Conservation (phyloP, 2,797 vertebrate species). For the Enteromius viviparus region DNA sequence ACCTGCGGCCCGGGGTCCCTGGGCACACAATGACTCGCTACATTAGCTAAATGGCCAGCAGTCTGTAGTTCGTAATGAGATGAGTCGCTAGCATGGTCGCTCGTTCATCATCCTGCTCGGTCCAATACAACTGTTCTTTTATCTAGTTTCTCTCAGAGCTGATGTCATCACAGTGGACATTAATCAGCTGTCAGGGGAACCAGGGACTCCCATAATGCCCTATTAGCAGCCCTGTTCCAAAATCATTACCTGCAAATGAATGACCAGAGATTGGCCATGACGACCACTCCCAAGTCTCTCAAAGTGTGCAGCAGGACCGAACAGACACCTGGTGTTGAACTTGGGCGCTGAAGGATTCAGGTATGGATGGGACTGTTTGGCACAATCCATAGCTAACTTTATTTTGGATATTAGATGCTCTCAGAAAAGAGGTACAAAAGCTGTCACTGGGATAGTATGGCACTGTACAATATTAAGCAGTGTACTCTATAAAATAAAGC, state of each 20-base stretch:
- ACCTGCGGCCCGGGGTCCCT: constrained; percentile 85
- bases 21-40: constrained; percentile 89
- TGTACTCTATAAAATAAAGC: not conserved
- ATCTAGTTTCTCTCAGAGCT: constrained; percentile 90
- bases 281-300: constrained; percentile 69
- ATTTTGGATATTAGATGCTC: not conserved
- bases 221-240: constrained; percentile 90
- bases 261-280: constrained; percentile 78
- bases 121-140: constrained; percentile 97
- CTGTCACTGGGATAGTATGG: not conserved
- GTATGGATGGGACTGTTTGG: not conserved
- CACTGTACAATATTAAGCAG: not conserved
- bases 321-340: constrained; percentile 39
- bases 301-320: constrained; percentile 35
- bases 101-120: constrained; percentile 99
- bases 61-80: constrained; percentile 92
- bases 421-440: not conserved
- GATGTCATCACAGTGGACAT: constrained; percentile 92
- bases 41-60: constrained; percentile 92
- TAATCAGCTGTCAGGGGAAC: constrained; percentile 88
- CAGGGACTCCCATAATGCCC: constrained; percentile 92
- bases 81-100: constrained; percentile 92
- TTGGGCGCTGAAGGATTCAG: not conserved
- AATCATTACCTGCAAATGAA: constrained; percentile 93
- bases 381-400: not conserved